Evolutionary conservation across 2,888 invertebrate species (phyloP), one percentile per base, ranked within the genome.

Genomic region (Theristus sp.): DNA sequence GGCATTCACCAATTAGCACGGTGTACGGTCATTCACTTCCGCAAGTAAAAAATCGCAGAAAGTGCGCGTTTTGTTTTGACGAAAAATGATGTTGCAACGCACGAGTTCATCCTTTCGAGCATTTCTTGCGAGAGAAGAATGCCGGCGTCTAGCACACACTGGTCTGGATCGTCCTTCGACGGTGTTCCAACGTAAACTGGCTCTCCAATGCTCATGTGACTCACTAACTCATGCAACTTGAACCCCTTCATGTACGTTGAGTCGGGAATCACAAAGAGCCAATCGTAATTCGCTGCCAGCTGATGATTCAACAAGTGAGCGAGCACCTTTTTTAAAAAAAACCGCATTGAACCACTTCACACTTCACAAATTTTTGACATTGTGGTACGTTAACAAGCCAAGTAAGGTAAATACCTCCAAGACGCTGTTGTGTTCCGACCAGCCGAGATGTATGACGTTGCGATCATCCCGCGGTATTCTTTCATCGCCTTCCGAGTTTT

Each of bases 211-310:
- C 89, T 89, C 64, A 90, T 82, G 70, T 82, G 82, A 55, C 82
- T 81, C 6, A 57, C 57, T 60, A 89, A 77, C 62, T 84, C 80
- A 29, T 81, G 78, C 57, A 94, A 76, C 60, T 82, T 82, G 56
- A 85, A 82, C 0, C 85, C 85, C 74, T 91, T 86, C 59, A 94
- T 81, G 73, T 86, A 94, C 1, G 85, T 84, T 10, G 81, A 81
- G 75, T 94, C 94, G 54, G 86, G 84, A 56, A 86, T 82, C 58
- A 96, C 78, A 73, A 88, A 85, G 77, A 90, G 93, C 78, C 87
- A 94, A 75, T 94, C 90, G 75, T 85, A 94, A 68, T 86, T 86
- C 2, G 1, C 3, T 2, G 3, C 22, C 2, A 25, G n/a, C 3
- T 46, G 2, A 10, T 38, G 24, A 13, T 38, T 13, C 25, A 24